These are phyloP conservation scores for Cryptosula pallasiana DNA, from an alignment of 2,888 invertebrate species.

Conservation along the genomic window DNA sequence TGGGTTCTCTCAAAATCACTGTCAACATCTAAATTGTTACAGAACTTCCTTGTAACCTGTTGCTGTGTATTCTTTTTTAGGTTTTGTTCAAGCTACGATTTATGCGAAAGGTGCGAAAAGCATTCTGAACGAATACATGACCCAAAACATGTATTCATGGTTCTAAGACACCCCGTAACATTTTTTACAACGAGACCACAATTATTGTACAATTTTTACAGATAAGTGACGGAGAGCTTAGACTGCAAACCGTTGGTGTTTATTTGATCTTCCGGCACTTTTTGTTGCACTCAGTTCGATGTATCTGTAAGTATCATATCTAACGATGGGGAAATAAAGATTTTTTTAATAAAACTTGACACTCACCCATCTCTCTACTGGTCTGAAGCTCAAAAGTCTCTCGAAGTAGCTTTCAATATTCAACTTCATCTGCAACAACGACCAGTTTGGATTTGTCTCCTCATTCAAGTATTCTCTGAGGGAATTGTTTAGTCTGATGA, in stretches of 20 bases:
- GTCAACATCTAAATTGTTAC: no score
- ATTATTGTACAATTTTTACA: neutral
- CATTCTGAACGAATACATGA: neutral
- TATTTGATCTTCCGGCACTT: neutral
- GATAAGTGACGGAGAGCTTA: no score
- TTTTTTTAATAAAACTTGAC: no score
- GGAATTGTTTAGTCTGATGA: neutral
- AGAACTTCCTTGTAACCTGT: no score
- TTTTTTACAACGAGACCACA: conserved; percentile 2
- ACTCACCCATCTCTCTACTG: neutral
- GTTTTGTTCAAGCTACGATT: conserved; percentile 12
- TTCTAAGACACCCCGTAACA: neutral
- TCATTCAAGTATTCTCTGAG: neutral
- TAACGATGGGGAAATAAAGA: no score
- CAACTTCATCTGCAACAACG: neutral
- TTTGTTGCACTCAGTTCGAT: no score
- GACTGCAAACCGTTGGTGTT: neutral
- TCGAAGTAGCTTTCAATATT: conserved; percentile 1
- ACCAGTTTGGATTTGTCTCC: conserved; percentile 14
- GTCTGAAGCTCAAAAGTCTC: neutral
- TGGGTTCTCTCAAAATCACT: no score
- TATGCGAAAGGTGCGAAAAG: neutral
- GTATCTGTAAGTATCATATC: no score
- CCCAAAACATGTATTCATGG: conserved; percentile 9
- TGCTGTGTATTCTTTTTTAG: neutral